Conservation (phyloP, 30 jellyfish, hydroid and myxozoan genomes). For the Aurelia aurita region DNA sequence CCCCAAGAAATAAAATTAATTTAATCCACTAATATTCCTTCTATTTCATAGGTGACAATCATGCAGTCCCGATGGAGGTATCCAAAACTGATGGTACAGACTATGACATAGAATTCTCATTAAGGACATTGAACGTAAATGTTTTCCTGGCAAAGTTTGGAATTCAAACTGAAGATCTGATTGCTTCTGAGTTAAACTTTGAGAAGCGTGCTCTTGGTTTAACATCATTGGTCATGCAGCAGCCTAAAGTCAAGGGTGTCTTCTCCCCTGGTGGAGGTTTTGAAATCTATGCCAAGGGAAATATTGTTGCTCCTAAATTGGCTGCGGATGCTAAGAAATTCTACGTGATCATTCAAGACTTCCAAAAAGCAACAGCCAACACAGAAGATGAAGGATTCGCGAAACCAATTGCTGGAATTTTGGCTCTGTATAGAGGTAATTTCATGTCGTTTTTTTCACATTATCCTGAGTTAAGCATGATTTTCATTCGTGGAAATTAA, state of each 20-base stretch:
- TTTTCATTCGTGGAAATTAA: no score
- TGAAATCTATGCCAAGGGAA: no score
- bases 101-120: background rate
- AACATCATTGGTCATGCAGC: background rate
- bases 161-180: background rate
- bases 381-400: background rate
- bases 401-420: slow-evolving; percentile 25
- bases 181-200: background rate
- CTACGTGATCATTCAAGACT: slow-evolving; percentile 5
- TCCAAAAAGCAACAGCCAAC: background rate
- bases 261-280: slow-evolving; percentile 19
- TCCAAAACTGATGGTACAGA: slow-evolving; percentile 5
- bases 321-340: no score
- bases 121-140: slow-evolving; percentile 4
- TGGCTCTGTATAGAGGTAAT: slow-evolving; percentile 6
- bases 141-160: slow-evolving; percentile 19
- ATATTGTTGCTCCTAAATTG: no score
- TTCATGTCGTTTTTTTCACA: no score
- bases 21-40: background rate
- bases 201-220: slow-evolving; percentile 9
- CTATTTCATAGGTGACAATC: background rate
- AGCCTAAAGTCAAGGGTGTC: slow-evolving; percentile 28
- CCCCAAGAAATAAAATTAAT: no score
- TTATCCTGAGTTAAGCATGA: no score
- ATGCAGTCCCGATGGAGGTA: slow-evolving; percentile 14